A percentile compares a stretch with the other conserved stretches of the same genome.
phyloP scores from a whole-genome alignment of 2,113 vertebrate species.

The Ahaetulla prasina region DNA sequence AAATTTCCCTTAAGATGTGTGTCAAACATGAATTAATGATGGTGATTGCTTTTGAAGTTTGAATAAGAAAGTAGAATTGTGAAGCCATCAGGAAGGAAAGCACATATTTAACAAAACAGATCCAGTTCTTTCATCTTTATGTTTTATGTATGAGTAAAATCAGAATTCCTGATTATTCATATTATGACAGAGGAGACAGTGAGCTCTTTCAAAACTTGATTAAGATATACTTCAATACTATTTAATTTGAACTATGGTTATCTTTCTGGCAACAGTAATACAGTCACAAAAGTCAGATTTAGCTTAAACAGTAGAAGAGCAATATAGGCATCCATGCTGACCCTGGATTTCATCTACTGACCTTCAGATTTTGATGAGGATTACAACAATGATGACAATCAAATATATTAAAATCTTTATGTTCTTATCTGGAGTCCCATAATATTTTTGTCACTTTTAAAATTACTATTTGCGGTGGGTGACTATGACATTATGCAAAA shows the following conservation, averaged over 20 bases:
- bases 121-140: background rate
- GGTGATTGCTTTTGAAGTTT: background rate
- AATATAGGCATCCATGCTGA: background rate
- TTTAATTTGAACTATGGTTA: background rate
- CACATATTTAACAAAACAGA: background rate
- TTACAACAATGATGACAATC: background rate
- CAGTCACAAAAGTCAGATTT: background rate
- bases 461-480: background rate
- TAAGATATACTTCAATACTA: background rate
- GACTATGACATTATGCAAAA: background rate
- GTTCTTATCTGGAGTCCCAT: background rate
- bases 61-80: background rate
- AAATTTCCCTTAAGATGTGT: slow-evolving; percentile 13
- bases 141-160: background rate
- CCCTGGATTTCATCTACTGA: background rate
- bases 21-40: slow-evolving; percentile 34
- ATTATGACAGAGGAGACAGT: background rate
- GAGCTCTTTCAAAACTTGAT: background rate
- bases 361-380: background rate
- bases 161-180: no score
- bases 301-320: background rate
- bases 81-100: background rate
- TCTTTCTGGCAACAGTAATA: background rate
- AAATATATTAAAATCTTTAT: background rate
- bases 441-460: background rate